These are phyloP conservation scores for Empidonax traillii DNA, from an alignment of 2,113 vertebrate genomes.

Conservation along the genomic window DNA sequence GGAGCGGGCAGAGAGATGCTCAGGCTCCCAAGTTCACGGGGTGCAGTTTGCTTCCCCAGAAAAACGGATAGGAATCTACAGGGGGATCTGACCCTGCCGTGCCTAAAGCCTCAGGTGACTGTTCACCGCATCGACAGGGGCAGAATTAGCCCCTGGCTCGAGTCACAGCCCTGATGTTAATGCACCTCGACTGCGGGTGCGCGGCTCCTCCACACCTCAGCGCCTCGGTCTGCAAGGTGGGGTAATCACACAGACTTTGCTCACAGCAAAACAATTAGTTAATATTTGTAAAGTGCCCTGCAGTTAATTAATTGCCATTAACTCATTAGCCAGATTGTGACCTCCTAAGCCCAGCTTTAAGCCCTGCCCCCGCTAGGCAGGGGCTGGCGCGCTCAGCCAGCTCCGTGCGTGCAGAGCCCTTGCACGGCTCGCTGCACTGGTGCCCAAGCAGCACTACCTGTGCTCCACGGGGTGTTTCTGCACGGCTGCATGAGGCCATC, in stretches of 20 bases:
- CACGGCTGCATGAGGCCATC: rapidly evolving
- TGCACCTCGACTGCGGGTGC: rapidly evolving
- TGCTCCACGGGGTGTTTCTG: neutral
- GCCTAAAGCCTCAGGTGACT: neutral
- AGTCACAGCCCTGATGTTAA: neutral
- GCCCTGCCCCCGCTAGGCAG: neutral
- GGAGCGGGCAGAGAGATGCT: neutral
- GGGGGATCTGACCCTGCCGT: rapidly evolving
- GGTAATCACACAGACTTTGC: neutral
- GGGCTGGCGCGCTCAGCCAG: neutral
- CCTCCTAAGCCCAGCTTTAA: neutral
- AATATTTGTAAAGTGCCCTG: neutral
- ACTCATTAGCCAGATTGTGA: neutral
- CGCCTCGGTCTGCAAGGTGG: neutral
- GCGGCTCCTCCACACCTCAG: neutral
- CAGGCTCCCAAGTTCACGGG: rapidly evolving
- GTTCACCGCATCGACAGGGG: neutral
- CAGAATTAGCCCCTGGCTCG: neutral
- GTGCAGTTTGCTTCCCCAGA: neutral
- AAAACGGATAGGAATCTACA: rapidly evolving
- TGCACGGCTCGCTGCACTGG: neutral
- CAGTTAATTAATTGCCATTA: slow-evolving; percentile 27
- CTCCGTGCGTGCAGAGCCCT: rapidly evolving
- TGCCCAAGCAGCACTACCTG: rapidly evolving
- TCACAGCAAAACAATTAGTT: neutral